Conservation (phyloP, 2,113 vertebrate species). For the Craseonycteris thonglongyai region DNA sequence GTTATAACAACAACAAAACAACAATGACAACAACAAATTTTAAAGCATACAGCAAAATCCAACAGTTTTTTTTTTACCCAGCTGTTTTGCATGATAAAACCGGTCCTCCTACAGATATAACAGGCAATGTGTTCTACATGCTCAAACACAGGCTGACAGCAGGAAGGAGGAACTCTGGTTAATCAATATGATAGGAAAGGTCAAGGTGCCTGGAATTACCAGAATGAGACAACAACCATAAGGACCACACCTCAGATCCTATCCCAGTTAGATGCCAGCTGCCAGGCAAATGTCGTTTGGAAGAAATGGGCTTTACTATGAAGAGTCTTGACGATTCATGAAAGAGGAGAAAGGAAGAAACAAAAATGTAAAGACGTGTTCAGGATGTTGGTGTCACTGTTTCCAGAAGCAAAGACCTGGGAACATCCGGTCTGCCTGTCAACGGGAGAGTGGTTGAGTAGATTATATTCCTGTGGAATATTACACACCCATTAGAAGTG, state of each 20-base stretch:
- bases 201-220: not conserved
- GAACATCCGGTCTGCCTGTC: not conserved
- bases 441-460: not conserved
- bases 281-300: not conserved
- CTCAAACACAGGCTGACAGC: not conserved
- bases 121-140: rapidly evolving
- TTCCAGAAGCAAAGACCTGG: not conserved
- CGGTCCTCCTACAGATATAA: not conserved
- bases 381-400: not conserved
- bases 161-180: not conserved
- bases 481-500: not conserved
- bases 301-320: not conserved
- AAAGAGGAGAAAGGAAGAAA: not conserved
- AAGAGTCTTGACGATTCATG: not conserved
- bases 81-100: not conserved
- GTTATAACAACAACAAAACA: not conserved
- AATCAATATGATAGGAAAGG: not conserved
- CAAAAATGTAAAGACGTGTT: not conserved
- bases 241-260: not conserved
- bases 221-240: not conserved
- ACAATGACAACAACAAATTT: not conserved
- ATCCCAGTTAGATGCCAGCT: not conserved
- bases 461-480: not conserved
- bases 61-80: not conserved
- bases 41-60: not conserved